A percentile compares a stretch with the other conserved stretches of the same genome.
Conservation (phyloP, 2,797 vertebrate genomes). For the Margarornis squamiger region DNA sequence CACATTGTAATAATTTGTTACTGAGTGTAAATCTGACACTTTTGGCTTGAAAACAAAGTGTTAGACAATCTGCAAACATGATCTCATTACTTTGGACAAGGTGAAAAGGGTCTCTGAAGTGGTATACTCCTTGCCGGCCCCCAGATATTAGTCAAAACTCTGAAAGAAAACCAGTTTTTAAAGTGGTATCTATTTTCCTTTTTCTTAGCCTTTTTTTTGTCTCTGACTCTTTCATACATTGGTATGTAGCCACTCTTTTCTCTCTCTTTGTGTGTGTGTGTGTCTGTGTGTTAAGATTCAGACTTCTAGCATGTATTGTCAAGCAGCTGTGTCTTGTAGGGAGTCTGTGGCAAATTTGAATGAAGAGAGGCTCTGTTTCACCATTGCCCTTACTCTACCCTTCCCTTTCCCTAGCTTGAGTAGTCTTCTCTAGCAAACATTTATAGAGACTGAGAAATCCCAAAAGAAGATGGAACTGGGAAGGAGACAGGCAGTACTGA, state of each 20-base stretch:
- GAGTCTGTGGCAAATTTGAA: not conserved
- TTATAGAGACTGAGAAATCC: not conserved
- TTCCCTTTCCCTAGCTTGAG: not conserved
- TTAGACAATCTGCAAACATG: constrained; percentile 30
- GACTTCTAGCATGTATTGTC: not conserved
- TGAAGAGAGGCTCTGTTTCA: not conserved
- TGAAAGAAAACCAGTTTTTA: not conserved
- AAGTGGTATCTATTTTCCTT: not conserved
- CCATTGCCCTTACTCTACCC: not conserved
- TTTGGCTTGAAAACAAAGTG: constrained; percentile 18
- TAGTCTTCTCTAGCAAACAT: not conserved
- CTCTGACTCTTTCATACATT: not conserved
- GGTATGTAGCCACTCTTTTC: not conserved
- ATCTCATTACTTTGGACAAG: constrained; percentile 51
- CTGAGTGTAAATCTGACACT: constrained; percentile 26
- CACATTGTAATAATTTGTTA: constrained; percentile 43
- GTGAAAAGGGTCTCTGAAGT: constrained; percentile 34
- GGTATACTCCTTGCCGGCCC: not conserved
- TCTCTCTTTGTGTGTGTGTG: not conserved
- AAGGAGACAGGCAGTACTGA: not conserved
- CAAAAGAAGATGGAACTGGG: not conserved
- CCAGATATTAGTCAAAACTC: constrained; percentile 5
- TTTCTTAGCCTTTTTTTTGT: not conserved
- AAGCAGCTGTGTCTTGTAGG: not conserved
- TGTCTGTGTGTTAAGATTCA: not conserved